A percentile compares a stretch with the other conserved stretches of the same genome.
Evolutionary conservation across 1,140 invertebrate genomes (phyloP).

Genomic region (Bombus picipes): DNA sequence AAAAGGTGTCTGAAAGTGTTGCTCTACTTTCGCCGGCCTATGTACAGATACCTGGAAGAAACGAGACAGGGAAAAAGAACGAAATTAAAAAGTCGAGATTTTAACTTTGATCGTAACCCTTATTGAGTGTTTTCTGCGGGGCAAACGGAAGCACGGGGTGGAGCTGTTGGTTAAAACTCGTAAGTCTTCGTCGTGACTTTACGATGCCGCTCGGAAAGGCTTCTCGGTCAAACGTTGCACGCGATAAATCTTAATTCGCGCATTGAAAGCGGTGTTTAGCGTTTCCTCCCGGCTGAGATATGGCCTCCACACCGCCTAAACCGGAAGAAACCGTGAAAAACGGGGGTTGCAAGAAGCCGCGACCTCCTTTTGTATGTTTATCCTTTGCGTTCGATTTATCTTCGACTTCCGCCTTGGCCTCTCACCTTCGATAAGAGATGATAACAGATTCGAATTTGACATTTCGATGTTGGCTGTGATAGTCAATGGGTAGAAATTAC

Average conservation of each 20-base stretch:
- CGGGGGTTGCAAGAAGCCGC: background rate
- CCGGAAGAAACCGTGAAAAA: background rate
- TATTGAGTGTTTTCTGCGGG: background rate
- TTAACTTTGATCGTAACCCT: background rate
- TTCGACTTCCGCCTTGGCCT: background rate
- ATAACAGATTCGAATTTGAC: too few species aligned
- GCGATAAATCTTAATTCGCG: conserved; percentile 78
- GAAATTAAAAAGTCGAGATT: background rate
- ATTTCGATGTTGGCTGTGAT: too few species aligned
- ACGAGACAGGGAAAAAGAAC: background rate
- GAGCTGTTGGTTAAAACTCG: conserved; percentile 39
- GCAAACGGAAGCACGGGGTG: background rate
- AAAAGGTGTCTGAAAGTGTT: too few species aligned
- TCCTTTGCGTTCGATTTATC: background rate
- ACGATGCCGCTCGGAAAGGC: conserved; percentile 70
- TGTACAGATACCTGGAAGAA: too few species aligned
- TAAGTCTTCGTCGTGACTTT: conserved; percentile 76
- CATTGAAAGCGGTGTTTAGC: conserved; percentile 76
- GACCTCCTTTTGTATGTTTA: conserved; percentile 24
- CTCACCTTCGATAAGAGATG: background rate
- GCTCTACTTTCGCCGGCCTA: too few species aligned
- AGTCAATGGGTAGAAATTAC: too few species aligned
- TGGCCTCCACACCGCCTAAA: conserved; percentile 27
- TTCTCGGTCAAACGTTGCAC: conserved; percentile 73
- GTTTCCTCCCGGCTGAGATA: conserved; percentile 72